Evolutionary conservation across 1,140 invertebrate genomes (phyloP).

Genomic region (Choristoneura fumiferana): DNA sequence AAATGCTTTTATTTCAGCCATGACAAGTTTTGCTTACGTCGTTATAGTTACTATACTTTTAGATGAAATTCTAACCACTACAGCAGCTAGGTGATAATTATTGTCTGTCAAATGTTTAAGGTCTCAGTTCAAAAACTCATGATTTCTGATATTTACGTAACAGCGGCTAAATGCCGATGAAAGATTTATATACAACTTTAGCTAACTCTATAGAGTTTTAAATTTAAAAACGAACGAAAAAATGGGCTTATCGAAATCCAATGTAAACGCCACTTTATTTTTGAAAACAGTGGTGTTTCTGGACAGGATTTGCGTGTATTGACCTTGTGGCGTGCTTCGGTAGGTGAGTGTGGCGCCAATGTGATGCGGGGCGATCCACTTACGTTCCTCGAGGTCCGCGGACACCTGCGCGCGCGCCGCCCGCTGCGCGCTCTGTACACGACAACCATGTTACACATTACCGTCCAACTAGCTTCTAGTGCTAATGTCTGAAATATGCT

Average conservation of each 20-base stretch:
- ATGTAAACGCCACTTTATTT: slow-evolving; percentile 17
- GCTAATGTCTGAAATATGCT: too few relatives aligned
- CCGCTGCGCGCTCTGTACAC: slow-evolving; percentile 77
- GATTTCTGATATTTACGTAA: too few relatives aligned
- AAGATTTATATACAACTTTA: too few relatives aligned
- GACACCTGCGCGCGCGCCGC: slow-evolving; percentile 85
- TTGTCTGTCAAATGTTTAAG: slow-evolving; percentile 11
- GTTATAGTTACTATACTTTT: slow-evolving; percentile 3
- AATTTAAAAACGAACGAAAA: too few relatives aligned
- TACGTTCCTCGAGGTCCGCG: slow-evolving; percentile 92
- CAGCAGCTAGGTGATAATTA: slow-evolving; percentile 15
- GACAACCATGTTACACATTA: too few relatives aligned
- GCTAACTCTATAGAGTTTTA: too few relatives aligned
- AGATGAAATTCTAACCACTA: slow-evolving; percentile 1
- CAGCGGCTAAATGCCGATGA: too few relatives aligned
- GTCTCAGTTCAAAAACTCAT: not conserved
- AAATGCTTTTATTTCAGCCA: too few relatives aligned
- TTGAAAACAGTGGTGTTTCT: slow-evolving; percentile 31
- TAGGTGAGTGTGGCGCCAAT: slow-evolving; percentile 82
- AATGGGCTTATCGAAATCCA: too few relatives aligned
- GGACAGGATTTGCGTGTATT: slow-evolving; percentile 64
- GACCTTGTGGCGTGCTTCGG: slow-evolving; percentile 81
- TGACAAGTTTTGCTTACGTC: not conserved
- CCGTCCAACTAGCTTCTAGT: too few relatives aligned
- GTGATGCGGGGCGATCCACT: slow-evolving; percentile 78